Evolutionary conservation across 2,888 invertebrate species (phyloP), one percentile per base, ranked within the genome.

Genomic region (Plagodis dolabraria): DNA sequence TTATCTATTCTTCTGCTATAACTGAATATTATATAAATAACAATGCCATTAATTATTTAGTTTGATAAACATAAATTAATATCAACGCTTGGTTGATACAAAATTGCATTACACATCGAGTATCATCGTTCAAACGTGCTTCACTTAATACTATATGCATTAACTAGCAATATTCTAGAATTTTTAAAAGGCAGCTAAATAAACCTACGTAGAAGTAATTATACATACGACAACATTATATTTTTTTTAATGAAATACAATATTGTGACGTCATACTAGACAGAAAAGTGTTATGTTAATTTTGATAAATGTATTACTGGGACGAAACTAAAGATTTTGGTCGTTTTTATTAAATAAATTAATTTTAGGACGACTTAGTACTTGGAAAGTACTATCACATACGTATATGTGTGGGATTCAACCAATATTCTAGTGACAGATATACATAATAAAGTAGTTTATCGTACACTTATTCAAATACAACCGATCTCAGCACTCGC

Each of bases 81-180:
- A 56, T 56, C 40, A 56, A 60, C 52, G 6, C 49, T n/a, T 33
- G 22, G 58, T 59, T 54, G 51, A 59, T 60, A 58, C 11, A 60
- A 60, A 63, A 56, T 63, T 65, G 62, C 63, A 63, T 64, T 60
- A 48, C 11, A 52, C 49, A 7, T 60, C 42, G 60, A 60, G 58
- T 59, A 61, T 66, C 52, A 46, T 57, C 51, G 40, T 45, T 47
- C 53, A 36, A 57, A 40, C 47, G 51, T 52, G 44, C 51, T 45
- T 49, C 33, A 49, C 53, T 54, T 64, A 67, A 12, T 38, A 53
- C 40, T 34, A 50, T 62, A 62, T 11, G 51, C 53, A 35, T 47
- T 55, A 60, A 46, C 68, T 65, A 63, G 63, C 61, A 52, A 45
- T 60, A 60, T 51, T 47, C 63, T 64, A 63, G 58, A 12, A 47